Conservation (phyloP, 2,113 vertebrate species). For the Heterocephalus glaber region DNA sequence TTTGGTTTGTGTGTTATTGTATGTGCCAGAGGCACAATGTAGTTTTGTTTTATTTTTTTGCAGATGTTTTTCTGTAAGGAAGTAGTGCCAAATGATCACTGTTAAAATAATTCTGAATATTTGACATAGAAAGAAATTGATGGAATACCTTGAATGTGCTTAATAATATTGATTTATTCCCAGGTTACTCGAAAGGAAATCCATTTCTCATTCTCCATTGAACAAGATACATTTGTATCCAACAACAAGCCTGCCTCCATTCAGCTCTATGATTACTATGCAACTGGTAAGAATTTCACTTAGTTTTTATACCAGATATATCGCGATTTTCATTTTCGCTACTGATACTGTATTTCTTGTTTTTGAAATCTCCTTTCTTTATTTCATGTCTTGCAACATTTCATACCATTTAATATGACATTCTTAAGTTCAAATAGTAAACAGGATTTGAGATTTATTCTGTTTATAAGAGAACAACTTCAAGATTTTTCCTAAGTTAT, state of each 20-base stretch:
- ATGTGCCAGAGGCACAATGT: not conserved
- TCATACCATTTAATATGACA: not conserved
- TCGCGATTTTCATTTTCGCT: not conserved
- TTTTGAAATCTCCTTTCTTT: not conserved
- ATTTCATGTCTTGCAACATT: not conserved
- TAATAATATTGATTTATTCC: not conserved
- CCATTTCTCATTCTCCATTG: slow-evolving; percentile 79
- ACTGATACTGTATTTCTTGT: not conserved
- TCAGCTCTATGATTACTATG: slow-evolving; percentile 91
- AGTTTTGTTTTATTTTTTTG: not conserved
- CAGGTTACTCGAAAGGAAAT: slow-evolving; percentile 68
- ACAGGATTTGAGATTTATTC: not conserved
- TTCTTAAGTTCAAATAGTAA: not conserved
- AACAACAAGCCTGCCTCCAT: slow-evolving; percentile 87
- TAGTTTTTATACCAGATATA: not conserved
- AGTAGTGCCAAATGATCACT: not conserved
- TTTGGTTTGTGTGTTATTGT: not conserved
- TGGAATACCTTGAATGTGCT: not conserved
- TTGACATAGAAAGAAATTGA: not conserved
- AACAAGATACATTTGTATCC: slow-evolving; percentile 83
- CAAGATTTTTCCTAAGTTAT: not conserved
- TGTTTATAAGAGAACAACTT: not conserved
- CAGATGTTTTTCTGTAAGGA: not conserved
- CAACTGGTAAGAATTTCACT: slow-evolving; percentile 84
- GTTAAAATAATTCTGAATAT: not conserved